phyloP scores from a whole-genome alignment of 1,140 invertebrate species.

The Zaprionus camerounensis region DNA sequence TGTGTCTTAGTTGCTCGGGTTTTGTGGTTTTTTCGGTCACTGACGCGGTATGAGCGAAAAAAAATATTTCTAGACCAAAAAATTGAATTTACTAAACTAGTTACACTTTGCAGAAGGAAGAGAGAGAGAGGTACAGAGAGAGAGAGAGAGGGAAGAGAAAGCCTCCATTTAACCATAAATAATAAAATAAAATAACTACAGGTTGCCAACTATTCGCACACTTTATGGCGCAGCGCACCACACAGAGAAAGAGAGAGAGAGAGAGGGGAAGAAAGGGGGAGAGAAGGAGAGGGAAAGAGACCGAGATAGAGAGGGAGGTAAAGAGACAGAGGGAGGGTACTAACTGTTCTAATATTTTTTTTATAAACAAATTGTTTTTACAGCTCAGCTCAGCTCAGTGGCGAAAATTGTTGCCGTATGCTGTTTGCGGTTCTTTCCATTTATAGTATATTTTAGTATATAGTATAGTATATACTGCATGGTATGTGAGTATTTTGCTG shows the following conservation, averaged over 20 bases:
- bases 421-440: constrained; percentile 44
- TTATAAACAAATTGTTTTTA: constrained; percentile 79
- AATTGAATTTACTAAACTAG: constrained; percentile 76
- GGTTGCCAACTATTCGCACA: constrained; percentile 75
- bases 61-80: constrained; percentile 26
- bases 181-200: constrained; percentile 83
- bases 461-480: not conserved
- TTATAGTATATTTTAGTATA: constrained; percentile 3
- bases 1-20: constrained; percentile 68
- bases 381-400: constrained; percentile 45
- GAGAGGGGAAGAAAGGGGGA: not conserved
- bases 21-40: constrained; percentile 77
- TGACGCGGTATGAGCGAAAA: constrained; percentile 61
- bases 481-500: not conserved
- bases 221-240: constrained; percentile 52
- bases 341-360: constrained; percentile 68
- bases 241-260: not conserved
- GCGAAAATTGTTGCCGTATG: constrained; percentile 34
- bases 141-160: constrained; percentile 29
- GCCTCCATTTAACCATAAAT: constrained; percentile 79
- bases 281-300: not conserved
- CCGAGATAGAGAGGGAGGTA: not conserved
- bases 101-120: constrained; percentile 47
- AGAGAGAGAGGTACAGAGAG: constrained; percentile 7
- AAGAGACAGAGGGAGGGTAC: not conserved